Evolutionary conservation across 2,113 vertebrate species (phyloP).

Genomic region (Albula glossodonta): DNA sequence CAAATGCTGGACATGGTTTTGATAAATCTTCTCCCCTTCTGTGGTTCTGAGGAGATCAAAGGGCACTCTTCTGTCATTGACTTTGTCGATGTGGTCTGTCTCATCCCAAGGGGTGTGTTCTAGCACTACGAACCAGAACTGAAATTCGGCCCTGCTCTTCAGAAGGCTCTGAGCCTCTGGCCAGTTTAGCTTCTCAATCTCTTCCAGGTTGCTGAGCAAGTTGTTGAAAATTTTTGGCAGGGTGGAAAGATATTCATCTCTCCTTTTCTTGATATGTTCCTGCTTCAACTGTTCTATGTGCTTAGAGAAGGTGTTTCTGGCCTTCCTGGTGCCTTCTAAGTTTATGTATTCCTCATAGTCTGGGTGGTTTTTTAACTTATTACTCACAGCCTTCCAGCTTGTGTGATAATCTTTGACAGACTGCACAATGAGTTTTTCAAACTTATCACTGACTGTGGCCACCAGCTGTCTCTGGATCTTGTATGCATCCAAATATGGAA

Average conservation of each 20-base stretch:
- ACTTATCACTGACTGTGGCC: constrained; percentile 87
- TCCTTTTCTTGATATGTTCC: constrained; percentile 92
- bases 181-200: constrained; percentile 91
- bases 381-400: constrained; percentile 91
- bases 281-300: constrained; percentile 95
- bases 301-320: constrained; percentile 89
- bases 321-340: constrained; percentile 92
- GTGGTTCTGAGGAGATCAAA: constrained; percentile 89
- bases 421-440: constrained; percentile 89
- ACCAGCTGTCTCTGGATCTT: constrained; percentile 91
- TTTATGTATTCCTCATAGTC: constrained; percentile 96
- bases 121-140: constrained; percentile 90
- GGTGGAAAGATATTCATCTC: constrained; percentile 92
- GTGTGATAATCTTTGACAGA: constrained; percentile 93
- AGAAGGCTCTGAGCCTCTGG: constrained; percentile 87
- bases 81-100: constrained; percentile 93
- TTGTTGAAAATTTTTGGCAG: constrained; percentile 92
- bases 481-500: constrained; percentile 93
- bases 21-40: constrained; percentile 91
- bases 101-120: constrained; percentile 95
- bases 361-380: constrained; percentile 88
- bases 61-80: constrained; percentile 91
- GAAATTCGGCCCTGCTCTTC: constrained; percentile 87
- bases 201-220: constrained; percentile 88
- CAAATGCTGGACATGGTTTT: constrained; percentile 93